Percentiles rank a stretch among this genome's conserved stretches.
Evolutionary conservation across 2,888 invertebrate species (phyloP).

Genomic region (Tricholauxania praeusta): DNA sequence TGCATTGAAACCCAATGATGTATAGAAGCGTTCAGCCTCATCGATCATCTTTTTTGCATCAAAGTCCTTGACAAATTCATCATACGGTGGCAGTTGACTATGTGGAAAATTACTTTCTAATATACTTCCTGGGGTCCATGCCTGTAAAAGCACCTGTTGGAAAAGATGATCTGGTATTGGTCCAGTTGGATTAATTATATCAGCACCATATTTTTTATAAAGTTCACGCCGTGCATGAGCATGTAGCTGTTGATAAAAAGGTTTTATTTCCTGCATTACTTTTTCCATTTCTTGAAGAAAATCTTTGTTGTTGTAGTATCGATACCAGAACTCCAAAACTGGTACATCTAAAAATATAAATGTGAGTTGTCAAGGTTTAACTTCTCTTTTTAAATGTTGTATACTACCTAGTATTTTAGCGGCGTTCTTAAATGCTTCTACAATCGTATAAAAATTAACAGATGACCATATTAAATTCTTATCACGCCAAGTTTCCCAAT

Average conservation of each 20-base stretch:
- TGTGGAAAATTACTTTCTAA: constrained; percentile 60
- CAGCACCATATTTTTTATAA: constrained; percentile 77
- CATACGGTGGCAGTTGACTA: constrained; percentile 59
- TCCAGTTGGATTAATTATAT: constrained; percentile 74
- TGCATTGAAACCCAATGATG: constrained; percentile 58
- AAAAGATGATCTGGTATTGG: constrained; percentile 83
- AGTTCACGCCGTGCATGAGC: constrained; percentile 82
- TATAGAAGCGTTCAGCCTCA: constrained; percentile 61
- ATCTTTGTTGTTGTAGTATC: constrained; percentile 51
- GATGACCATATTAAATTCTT: constrained; percentile 61
- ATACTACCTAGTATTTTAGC: constrained; percentile 56
- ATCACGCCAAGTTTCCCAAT: constrained; percentile 63
- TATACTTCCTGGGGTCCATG: constrained; percentile 62
- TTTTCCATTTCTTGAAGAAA: constrained; percentile 61
- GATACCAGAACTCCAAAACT: constrained; percentile 59
- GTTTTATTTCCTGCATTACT: constrained; percentile 69
- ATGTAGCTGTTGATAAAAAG: constrained; percentile 84
- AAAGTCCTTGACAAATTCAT: constrained; percentile 56
- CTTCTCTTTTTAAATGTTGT: not conserved
- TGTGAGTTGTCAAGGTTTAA: not conserved
- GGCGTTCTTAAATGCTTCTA: constrained; percentile 60
- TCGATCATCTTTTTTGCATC: constrained; percentile 58
- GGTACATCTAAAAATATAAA: constrained; percentile 50
- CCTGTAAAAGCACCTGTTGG: constrained; percentile 69
- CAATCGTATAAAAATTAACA: constrained; percentile 59